Conservation (phyloP, 2,113 vertebrate species). For the Takifugu bimaculatus region DNA sequence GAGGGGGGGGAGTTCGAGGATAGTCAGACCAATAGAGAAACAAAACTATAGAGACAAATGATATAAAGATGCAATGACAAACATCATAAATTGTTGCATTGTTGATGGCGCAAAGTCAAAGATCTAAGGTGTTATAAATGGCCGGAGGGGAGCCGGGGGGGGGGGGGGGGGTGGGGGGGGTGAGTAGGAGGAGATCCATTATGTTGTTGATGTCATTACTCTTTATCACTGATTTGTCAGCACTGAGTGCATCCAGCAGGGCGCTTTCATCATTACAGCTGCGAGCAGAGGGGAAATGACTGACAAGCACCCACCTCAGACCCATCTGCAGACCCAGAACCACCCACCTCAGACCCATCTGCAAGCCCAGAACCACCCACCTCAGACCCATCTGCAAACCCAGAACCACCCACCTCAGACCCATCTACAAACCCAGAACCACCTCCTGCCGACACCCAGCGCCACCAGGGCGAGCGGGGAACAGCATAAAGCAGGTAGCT, state of each 20-base stretch:
- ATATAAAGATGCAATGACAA: constrained; percentile 46
- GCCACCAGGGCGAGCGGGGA: no score
- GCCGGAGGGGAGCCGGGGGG: constrained; percentile 14
- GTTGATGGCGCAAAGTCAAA: constrained; percentile 48
- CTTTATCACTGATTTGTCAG: constrained; percentile 73
- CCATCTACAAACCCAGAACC: no score
- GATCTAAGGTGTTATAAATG: constrained; percentile 39
- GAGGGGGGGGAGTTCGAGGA: constrained; percentile 41
- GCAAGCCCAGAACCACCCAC: no score
- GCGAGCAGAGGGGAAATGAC: constrained; percentile 6
- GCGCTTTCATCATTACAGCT: constrained; percentile 43
- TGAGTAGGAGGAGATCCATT: constrained; percentile 63
- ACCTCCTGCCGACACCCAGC: no score
- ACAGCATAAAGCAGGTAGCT: no score
- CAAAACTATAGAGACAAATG: constrained; percentile 63
- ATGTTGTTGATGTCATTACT: constrained; percentile 68
- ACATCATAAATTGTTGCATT: constrained; percentile 52
- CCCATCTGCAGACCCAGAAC: no score
- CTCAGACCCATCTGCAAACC: no score
- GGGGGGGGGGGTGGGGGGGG: constrained; percentile 38
- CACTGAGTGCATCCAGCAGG: constrained; percentile 65
- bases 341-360: no score
- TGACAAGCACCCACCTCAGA: constrained; percentile 4
- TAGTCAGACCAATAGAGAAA: constrained; percentile 60
- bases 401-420: no score